Percentiles rank a stretch among this genome's conserved stretches.
Conservation (phyloP, 2,888 invertebrate species). For the Pandemis cinnamomeana region DNA sequence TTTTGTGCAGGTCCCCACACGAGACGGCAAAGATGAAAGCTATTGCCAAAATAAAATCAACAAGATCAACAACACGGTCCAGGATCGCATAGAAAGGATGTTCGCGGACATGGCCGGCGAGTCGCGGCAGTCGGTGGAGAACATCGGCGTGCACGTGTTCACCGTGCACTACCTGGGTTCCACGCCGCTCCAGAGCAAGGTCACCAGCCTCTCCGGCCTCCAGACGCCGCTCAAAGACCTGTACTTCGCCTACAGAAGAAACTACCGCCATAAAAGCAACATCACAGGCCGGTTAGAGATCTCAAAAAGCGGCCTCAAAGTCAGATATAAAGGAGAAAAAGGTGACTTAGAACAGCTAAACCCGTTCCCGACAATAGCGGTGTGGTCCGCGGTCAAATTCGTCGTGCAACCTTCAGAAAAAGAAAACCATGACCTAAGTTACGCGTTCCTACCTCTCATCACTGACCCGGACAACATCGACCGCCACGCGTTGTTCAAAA, state of each 20-base stretch:
- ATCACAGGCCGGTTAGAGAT: slow-evolving; percentile 87
- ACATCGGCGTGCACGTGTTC: slow-evolving; percentile 85
- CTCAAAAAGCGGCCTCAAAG: slow-evolving; percentile 88
- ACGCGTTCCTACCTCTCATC: slow-evolving; percentile 93
- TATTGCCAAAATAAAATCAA: slow-evolving; percentile 73
- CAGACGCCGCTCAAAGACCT: slow-evolving; percentile 91
- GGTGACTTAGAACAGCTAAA: slow-evolving; percentile 88
- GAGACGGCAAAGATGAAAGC: slow-evolving; percentile 69
- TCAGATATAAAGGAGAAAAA: slow-evolving; percentile 87
- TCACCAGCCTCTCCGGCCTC: slow-evolving; percentile 92
- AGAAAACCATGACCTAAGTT: slow-evolving; percentile 82
- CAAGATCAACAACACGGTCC: slow-evolving; percentile 87
- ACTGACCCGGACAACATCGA: slow-evolving; percentile 92
- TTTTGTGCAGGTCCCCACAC: slow-evolving; percentile 65
- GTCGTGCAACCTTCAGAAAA: slow-evolving; percentile 87
- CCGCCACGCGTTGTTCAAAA: slow-evolving; percentile 87
- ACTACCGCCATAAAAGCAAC: slow-evolving; percentile 77
- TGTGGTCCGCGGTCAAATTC: slow-evolving; percentile 96
- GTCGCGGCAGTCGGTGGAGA: slow-evolving; percentile 76
- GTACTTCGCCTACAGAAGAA: slow-evolving; percentile 87
- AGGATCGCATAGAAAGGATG: slow-evolving; percentile 94
- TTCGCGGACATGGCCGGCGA: slow-evolving; percentile 89
- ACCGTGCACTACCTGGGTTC: slow-evolving; percentile 93
- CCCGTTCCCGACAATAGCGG: slow-evolving; percentile 95
- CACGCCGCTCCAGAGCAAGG: slow-evolving; percentile 90